Conservation (phyloP, 1,140 invertebrate species). For the Bursaphelenchus mucronatus region DNA sequence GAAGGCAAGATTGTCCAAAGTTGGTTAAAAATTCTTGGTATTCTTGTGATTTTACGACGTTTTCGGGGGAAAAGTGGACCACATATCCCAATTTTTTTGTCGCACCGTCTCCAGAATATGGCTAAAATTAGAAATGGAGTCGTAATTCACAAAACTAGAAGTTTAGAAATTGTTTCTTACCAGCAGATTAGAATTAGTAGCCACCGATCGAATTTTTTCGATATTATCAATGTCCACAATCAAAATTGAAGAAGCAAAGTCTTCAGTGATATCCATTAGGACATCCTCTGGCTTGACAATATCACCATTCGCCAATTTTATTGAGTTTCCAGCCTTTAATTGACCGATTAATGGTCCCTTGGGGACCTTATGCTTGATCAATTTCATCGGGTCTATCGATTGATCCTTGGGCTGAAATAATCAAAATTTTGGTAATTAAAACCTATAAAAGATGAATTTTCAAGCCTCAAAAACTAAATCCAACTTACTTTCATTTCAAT, state of each 20-base stretch:
- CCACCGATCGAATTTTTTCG: slow-evolving; percentile 27
- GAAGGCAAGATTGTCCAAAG: slow-evolving; percentile 48
- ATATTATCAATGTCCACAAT: slow-evolving; percentile 39
- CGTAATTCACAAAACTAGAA: neutral
- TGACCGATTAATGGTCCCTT: slow-evolving; percentile 77
- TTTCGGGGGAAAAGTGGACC: slow-evolving; percentile 76
- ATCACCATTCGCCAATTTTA: slow-evolving; percentile 73
- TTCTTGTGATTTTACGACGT: slow-evolving; percentile 68
- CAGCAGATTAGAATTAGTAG: slow-evolving; percentile 24
- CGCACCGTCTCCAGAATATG: neutral
- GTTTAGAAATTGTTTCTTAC: slow-evolving; percentile 19
- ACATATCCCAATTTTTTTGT: slow-evolving; percentile 65
- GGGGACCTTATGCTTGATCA: slow-evolving; percentile 74
- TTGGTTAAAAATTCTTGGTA: slow-evolving; percentile 74
- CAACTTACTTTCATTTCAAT: slow-evolving; percentile 15
- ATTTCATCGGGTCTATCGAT: slow-evolving; percentile 69
- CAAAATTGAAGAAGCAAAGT: slow-evolving; percentile 64
- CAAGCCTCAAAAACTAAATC: no score
- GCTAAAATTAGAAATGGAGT: slow-evolving; percentile 16
- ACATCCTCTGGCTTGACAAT: slow-evolving; percentile 74
- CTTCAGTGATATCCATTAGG: slow-evolving; percentile 62
- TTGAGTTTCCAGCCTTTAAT: slow-evolving; percentile 75
- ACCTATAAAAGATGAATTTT: no score
- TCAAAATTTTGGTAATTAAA: no score
- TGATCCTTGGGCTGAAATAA: slow-evolving; percentile 27